Evolutionary conservation across 2,113 vertebrate genomes (phyloP).

Genomic region (Gobio gobio): DNA sequence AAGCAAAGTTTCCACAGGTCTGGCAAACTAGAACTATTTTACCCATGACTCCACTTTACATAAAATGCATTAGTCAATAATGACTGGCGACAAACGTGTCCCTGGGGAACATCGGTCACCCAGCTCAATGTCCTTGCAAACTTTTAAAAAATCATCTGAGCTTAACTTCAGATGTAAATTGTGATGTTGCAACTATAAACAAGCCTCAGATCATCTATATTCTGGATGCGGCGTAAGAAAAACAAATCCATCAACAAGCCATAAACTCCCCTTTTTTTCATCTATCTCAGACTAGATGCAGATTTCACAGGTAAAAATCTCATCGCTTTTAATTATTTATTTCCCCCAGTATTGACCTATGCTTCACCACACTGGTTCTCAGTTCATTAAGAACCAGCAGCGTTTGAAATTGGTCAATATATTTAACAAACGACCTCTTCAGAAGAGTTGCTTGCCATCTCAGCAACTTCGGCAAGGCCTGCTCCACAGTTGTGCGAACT

Average conservation of each 20-base stretch:
- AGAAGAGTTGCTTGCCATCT: conserved; percentile 57
- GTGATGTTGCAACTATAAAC: conserved; percentile 27
- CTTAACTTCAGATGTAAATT: conserved; percentile 16
- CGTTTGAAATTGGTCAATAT: conserved; percentile 76
- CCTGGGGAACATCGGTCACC: not conserved
- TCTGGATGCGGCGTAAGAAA: conserved; percentile 2
- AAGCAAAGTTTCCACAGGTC: not conserved
- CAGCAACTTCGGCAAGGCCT: conserved; percentile 58
- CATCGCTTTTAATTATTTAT: conserved; percentile 74
- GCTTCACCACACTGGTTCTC: conserved; percentile 67
- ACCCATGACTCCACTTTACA: not conserved
- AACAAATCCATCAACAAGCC: conserved; percentile 53
- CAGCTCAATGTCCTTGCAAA: conserved; percentile 9
- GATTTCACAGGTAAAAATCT: conserved; percentile 70
- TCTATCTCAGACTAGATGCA: conserved; percentile 56
- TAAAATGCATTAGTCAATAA: conserved; percentile 19
- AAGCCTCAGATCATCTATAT: conserved; percentile 44
- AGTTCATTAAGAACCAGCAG: conserved; percentile 76
- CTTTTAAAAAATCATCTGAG: conserved; percentile 9
- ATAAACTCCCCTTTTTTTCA: conserved; percentile 45
- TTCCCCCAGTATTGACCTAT: conserved; percentile 71
- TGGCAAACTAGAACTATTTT: not conserved
- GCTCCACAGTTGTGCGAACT: conserved; percentile 21
- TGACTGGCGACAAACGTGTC: conserved; percentile 15
- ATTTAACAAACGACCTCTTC: conserved; percentile 69